Evolutionary conservation across 2,888 invertebrate species (phyloP), one percentile per base, ranked within the genome.

Genomic region (Amitus sp.): DNA sequence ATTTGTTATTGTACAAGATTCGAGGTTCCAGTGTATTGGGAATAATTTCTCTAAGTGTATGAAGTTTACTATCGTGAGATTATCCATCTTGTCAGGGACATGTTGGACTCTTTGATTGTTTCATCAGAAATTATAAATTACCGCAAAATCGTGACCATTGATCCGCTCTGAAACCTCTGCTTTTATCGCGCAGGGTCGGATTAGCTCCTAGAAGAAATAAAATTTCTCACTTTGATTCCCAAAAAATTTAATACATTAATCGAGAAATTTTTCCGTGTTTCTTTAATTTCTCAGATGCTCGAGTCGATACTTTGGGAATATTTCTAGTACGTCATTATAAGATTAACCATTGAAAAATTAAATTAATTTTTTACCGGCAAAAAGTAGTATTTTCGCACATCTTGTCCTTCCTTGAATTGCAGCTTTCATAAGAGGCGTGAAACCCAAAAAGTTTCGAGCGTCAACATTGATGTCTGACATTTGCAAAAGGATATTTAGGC

Each of bases 131-230:
- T 63, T 18, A 87, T 85, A 74, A 88, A 86, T 40, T 85, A 9
- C 91, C 90, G 74, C 90, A 91, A 77, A 87, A 90, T 66, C 88
- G 82, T 1, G 91, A 91, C 91, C 91, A 92, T 78, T 91, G 90
- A 70, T 89, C 88, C 0, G 92, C 90, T 57, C 89, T 85, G 40
- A 90, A 82, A 10, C 89, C 88, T 45, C 90, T 84, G 1, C 90
- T 89, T 67, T 86, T 85, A 77, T 91, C 91, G 45, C 89, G 83
- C 65, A 89, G 82, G 9, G 87, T 86, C 2, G 90, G 88, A 73
- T 89, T 90, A 9, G 90, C 90, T 66, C 90, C 90, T 91, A 79
- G 20, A 40, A 46, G 43, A 34, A 12, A n/a, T n/a, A n/a, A 28
- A 3, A 23, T 23, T 23, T 23, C 23, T 23, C 23, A 7, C 23